Conservation (phyloP, 2,113 vertebrate species). For the Lagopus leucura region DNA sequence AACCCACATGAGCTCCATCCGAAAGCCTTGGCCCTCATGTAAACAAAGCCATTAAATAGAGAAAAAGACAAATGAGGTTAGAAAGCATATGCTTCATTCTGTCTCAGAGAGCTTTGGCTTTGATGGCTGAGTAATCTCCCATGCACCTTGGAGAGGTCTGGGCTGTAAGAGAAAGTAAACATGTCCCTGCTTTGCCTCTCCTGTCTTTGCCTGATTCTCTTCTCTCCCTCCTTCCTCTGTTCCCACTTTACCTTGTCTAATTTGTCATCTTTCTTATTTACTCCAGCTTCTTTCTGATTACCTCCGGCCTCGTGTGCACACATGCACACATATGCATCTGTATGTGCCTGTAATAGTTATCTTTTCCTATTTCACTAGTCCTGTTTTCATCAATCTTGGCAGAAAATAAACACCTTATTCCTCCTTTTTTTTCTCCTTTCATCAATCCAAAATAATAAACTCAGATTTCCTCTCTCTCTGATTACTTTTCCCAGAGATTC, state of each 20-base stretch:
- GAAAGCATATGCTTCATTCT: neutral
- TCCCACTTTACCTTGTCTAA: slow-evolving; percentile 36
- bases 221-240: neutral
- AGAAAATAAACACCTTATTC: neutral
- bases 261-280: slow-evolving; percentile 61
- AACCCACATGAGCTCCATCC: neutral
- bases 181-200: neutral
- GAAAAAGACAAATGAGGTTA: slow-evolving; percentile 19
- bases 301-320: neutral
- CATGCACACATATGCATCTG: neutral
- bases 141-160: neutral
- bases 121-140: slow-evolving; percentile 1
- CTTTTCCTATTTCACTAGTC: neutral
- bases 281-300: slow-evolving; percentile 68
- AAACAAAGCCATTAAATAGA: slow-evolving; percentile 41
- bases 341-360: neutral
- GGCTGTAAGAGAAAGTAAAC: neutral
- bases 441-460: slow-evolving; percentile 38
- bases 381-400: neutral
- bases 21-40: slow-evolving; percentile 19
- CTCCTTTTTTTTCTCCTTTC: neutral
- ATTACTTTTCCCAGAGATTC: slow-evolving; percentile 12
- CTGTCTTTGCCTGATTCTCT: neutral
- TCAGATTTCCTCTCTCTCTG: neutral
- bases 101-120: neutral